These are phyloP conservation scores for Lates calcarifer DNA, from an alignment of 2,113 vertebrate genomes.

Conservation along the genomic window DNA sequence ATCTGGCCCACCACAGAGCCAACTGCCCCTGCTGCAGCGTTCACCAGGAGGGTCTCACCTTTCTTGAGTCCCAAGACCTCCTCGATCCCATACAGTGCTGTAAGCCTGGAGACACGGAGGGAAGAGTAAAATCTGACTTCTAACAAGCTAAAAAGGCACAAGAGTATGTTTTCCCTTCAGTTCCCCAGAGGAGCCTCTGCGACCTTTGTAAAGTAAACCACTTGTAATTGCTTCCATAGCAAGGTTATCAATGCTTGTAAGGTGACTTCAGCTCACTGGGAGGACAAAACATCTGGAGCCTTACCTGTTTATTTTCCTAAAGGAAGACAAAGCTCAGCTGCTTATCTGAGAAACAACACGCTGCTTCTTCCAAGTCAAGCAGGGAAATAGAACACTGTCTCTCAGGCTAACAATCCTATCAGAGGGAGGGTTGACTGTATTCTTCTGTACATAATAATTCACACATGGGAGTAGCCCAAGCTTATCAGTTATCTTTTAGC, in stretches of 20 bases:
- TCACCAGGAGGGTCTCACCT: conserved; percentile 90
- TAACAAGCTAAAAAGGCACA: background rate
- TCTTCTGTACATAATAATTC: background rate
- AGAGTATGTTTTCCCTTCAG: background rate
- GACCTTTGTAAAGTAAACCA: background rate
- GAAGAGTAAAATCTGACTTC: background rate
- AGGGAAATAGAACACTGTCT: background rate
- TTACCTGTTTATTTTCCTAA: conserved; percentile 21
- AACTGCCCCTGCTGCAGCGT: conserved; percentile 91
- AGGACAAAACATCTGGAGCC: conserved; percentile 37
- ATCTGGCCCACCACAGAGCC: conserved; percentile 91
- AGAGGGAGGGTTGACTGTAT: too few relatives aligned
- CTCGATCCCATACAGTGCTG: conserved; percentile 89
- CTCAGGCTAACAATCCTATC: background rate
- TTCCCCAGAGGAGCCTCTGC: background rate
- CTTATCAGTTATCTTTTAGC: background rate
- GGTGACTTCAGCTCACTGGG: background rate
- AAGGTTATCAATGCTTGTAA: background rate
- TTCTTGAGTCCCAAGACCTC: conserved; percentile 86
- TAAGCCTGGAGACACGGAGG: conserved; percentile 81
- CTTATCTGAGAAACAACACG: background rate
- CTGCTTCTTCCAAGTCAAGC: background rate
- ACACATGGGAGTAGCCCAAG: background rate
- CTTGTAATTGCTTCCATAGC: background rate
- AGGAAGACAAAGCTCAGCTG: conserved; percentile 10